Evolutionary conservation across 2,113 vertebrate species (phyloP), one percentile per base, ranked within the genome.

Genomic region (Arvicanthis niloticus): DNA sequence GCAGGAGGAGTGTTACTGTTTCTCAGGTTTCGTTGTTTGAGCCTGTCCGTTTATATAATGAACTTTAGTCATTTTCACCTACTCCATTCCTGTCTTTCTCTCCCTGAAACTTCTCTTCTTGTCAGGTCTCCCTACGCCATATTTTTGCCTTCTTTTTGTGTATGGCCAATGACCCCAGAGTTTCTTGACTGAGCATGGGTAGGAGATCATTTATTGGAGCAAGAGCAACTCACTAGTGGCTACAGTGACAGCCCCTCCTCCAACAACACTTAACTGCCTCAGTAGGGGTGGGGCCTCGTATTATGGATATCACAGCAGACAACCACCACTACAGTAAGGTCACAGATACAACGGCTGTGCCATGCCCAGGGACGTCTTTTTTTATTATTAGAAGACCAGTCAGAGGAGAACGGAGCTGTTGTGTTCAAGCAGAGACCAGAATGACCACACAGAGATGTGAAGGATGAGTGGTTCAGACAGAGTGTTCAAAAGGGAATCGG

Each of bases 401-500:
- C 12, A 62, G 56, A 68, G 45, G 37, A 92, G 88, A 48, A 7
- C 70, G 15, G 37, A 4, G 21, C 60, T 24, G 6, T 56, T 56
- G 7, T 53, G 2, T 88, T 81, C 60, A 26, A 76, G 31, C 31
- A 26, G 11, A 31, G 65, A 67, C 65, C 65, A 67, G 65, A 67
- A 11, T 67, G 65, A 67, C 65, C 65, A 67, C 11, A 1, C 65
- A 67, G 65, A 67, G 58, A 48, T 7, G 15, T 45, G n/a, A 31
- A 62, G n/a, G 1, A 51, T 31, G 53, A 40, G 7, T 22, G 40
- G 87, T 51, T 81, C 51, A 22, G 56, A 26, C 11, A n/a, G 51
- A 88, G 1, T 1, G 11, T 22, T 2, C 67, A 51, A 31, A 0
- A 29, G 17, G 21, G 37, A 40, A 1, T 19, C n/a, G 0, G 21